Evolutionary conservation across 30 jellyfish, hydroid and myxozoan species (phyloP).

Genomic region (Nemopilema nomurai): DNA sequence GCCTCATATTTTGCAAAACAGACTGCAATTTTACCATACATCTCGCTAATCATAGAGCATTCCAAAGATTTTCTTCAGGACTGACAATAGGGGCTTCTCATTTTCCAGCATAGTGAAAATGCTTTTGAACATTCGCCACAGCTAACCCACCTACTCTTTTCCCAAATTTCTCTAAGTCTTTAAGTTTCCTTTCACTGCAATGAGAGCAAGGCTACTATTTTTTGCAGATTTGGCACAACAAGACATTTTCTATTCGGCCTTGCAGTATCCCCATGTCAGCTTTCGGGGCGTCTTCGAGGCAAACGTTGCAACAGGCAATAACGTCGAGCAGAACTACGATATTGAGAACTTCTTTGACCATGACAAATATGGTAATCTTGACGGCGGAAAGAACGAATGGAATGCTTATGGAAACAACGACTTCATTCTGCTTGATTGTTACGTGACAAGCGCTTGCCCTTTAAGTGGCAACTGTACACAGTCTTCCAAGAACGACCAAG

Average conservation of each 20-base stretch:
- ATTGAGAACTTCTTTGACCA: constrained; percentile 26
- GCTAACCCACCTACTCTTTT: too few relatives aligned
- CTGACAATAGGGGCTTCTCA: too few relatives aligned
- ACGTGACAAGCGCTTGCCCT: constrained; percentile 60
- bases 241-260: constrained; percentile 17
- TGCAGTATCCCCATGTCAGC: constrained; percentile 57
- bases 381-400: constrained; percentile 62
- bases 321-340: constrained; percentile 6
- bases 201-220: too few relatives aligned
- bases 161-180: too few relatives aligned
- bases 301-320: constrained; percentile 56
- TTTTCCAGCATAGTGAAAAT: too few relatives aligned
- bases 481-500: constrained; percentile 17
- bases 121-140: too few relatives aligned
- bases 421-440: constrained; percentile 20
- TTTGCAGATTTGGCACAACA: constrained; percentile 18
- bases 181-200: too few relatives aligned
- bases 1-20: too few relatives aligned
- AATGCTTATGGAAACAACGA: constrained; percentile 59
- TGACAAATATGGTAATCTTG: background rate
- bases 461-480: constrained; percentile 37
- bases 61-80: too few relatives aligned
- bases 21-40: too few relatives aligned
- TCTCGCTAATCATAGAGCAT: too few relatives aligned
- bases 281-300: constrained; percentile 55